Evolutionary conservation across 2,888 invertebrate species (phyloP).

Genomic region (Tetranychus piercei): DNA sequence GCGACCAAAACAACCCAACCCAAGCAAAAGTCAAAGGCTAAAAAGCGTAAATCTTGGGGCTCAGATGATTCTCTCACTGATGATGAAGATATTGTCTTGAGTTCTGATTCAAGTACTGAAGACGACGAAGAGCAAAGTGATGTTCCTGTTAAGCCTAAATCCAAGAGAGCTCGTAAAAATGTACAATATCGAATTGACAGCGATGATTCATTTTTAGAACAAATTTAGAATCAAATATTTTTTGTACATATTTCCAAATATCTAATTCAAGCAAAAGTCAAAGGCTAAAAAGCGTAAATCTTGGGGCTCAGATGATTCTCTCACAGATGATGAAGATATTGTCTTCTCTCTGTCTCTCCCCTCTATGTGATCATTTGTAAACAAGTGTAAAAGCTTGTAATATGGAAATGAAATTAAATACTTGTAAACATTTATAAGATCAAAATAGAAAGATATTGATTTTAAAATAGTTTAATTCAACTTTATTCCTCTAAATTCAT

Average conservation of each 20-base stretch:
- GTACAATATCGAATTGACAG: background rate
- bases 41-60: constrained; percentile 6
- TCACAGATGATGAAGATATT: background rate
- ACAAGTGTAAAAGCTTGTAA: too few relatives aligned
- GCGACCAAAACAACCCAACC: background rate
- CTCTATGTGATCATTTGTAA: too few relatives aligned
- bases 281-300: constrained; percentile 1
- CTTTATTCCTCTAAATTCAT: too few relatives aligned
- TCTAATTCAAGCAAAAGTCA: too few relatives aligned
- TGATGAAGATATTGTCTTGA: background rate
- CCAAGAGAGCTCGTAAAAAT: constrained; percentile 5
- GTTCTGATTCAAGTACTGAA: background rate
- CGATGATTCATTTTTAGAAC: background rate
- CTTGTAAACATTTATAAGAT: too few relatives aligned
- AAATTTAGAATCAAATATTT: background rate
- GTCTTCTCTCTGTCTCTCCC: background rate
- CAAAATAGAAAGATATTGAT: too few relatives aligned
- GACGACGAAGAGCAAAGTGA: background rate
- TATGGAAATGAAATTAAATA: too few relatives aligned
- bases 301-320: background rate
- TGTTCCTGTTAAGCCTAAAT: background rate
- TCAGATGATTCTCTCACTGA: background rate
- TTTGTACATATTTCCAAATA: background rate
- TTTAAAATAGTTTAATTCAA: too few relatives aligned
- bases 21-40: background rate